Evolutionary conservation across 2,113 vertebrate genomes (phyloP).

Genomic region (Hippoglossus stenolepis): DNA sequence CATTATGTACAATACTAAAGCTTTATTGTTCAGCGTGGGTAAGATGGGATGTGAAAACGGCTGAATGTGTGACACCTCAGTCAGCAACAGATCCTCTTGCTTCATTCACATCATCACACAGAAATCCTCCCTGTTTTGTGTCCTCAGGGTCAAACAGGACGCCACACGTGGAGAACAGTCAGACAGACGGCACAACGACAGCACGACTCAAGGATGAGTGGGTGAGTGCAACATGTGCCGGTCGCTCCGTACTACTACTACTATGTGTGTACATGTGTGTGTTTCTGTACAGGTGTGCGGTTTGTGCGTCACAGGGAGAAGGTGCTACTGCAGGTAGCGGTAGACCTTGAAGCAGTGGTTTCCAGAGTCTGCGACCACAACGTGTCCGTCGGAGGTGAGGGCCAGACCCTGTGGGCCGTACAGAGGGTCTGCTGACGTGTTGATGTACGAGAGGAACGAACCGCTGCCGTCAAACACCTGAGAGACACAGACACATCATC

Average conservation of each 20-base stretch:
- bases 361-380: slow-evolving; percentile 97
- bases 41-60: slow-evolving; percentile 47
- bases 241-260: not conserved
- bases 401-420: slow-evolving; percentile 97
- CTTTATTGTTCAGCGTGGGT: slow-evolving; percentile 11
- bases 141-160: slow-evolving; percentile 23
- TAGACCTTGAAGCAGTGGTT: slow-evolving; percentile 99
- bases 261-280: not conserved
- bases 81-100: slow-evolving; percentile 3
- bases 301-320: not conserved
- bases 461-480: slow-evolving; percentile 98
- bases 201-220: slow-evolving; percentile 27
- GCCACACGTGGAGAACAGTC: slow-evolving; percentile 12
- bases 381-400: slow-evolving; percentile 94
- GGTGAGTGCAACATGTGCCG: slow-evolving; percentile 37
- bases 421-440: slow-evolving; percentile 96
- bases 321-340: slow-evolving; percentile 91
- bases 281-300: not conserved
- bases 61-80: slow-evolving; percentile 20
- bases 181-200: slow-evolving; percentile 56
- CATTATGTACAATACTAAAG: slow-evolving; percentile 24
- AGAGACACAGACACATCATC: slow-evolving; percentile 3
- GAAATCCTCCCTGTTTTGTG: not conserved
- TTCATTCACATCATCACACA: slow-evolving; percentile 23
- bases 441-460: slow-evolving; percentile 97